phyloP scores from a whole-genome alignment of 2,797 vertebrate species.

The Avahi laniger region DNA sequence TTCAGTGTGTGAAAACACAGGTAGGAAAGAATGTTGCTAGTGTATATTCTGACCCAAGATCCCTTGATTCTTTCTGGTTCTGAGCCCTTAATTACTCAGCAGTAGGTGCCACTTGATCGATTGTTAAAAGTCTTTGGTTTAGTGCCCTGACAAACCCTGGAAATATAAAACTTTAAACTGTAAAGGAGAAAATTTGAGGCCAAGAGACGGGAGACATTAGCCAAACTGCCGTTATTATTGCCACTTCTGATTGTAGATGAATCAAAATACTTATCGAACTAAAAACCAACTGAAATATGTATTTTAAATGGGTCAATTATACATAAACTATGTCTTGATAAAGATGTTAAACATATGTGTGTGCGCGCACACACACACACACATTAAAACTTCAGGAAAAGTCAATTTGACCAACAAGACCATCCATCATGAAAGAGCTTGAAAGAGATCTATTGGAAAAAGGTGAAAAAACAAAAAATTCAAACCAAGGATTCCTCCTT shows the following conservation, averaged over 20 bases:
- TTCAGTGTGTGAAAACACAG: neutral
- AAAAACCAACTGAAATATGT: neutral
- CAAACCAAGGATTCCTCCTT: neutral
- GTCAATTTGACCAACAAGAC: neutral
- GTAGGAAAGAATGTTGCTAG: neutral
- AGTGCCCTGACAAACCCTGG: neutral
- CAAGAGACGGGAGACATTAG: neutral
- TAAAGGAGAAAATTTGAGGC: neutral
- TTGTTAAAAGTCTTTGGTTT: slow-evolving; percentile 20
- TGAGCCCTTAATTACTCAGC: neutral
- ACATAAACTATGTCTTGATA: neutral
- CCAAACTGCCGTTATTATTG: neutral
- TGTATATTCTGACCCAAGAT: neutral
- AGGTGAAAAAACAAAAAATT: neutral
- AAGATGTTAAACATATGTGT: neutral
- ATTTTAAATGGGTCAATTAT: neutral
- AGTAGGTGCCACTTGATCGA: neutral
- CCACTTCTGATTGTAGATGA: neutral
- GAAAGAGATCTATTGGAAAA: neutral
- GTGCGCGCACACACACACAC: neutral
- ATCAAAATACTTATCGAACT: neutral
- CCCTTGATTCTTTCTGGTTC: neutral
- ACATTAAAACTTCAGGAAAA: neutral
- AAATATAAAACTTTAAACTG: neutral
- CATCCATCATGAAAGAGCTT: neutral